Base-by-base conservation (phyloP, 2,888 invertebrate species). In the Sminthurides aquaticus region DNA sequence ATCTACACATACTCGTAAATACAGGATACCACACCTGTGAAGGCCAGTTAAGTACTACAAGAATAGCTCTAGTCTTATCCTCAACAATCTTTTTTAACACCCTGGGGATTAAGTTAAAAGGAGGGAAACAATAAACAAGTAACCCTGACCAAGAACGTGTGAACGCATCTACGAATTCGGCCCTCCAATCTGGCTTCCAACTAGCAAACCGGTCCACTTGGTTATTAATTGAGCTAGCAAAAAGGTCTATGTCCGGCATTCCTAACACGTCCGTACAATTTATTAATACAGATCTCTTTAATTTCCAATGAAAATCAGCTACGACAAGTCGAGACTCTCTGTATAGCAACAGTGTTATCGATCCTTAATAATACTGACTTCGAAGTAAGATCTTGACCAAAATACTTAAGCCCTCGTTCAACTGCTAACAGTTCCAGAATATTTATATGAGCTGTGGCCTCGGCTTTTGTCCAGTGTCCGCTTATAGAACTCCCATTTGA, bases 21-120 rank as follows among this genome's bases (percentile, higher is more conserved):
- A n/a, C n/a, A n/a, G n/a, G n/a, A n/a, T n/a, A n/a, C n/a, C 71
- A 71, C 3, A 62, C 34, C 54, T 71, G 71, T 2, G 65, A 34
- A 1, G 49, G 25, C 71, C 71, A 71, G 15, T 48, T 5, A 18
- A 69, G 71, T 0, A 61, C 67, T 1, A 71, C 67, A 0, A 71
- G 48, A 71, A 66, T 3, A 66, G 66, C 1, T 54, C 20, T 2
- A 65, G 67, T n/a, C 18, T 64, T 52, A 11, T 69, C 69, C 3
- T 61, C n/a, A 1, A 24, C 22, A 27, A 71, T 67, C 59, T 71
- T 71, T 27, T 59, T 48, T 8, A 70, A 34, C 0, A 64, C 64
- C 24, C 67, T 34, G 11, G 58, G 22, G 1, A 68, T 18, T 11
- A 68, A 43, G 27, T 28, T 24, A 62, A 68, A 68, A 27, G 68